Percentiles rank a stretch among this genome's conserved stretches.
These are phyloP conservation scores for Palloptera scutellata DNA, from an alignment of 2,888 invertebrate genomes.

Conservation along the genomic window DNA sequence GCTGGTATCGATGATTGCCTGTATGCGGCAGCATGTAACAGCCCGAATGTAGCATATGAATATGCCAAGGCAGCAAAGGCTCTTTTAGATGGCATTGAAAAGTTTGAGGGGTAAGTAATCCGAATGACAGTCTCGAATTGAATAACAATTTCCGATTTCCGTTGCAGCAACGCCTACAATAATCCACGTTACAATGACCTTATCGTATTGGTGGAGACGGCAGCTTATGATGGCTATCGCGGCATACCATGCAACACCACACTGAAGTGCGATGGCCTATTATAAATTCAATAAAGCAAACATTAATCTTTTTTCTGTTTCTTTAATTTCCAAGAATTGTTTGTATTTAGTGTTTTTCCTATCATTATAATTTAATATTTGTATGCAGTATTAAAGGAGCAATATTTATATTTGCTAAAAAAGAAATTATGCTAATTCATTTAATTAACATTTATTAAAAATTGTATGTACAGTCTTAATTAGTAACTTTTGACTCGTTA, in stretches of 20 bases:
- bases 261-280: slow-evolving; percentile 64
- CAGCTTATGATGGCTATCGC: slow-evolving; percentile 72
- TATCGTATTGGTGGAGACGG: slow-evolving; percentile 72
- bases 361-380: slow-evolving; percentile 13
- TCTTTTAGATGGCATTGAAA: slow-evolving; percentile 74
- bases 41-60: slow-evolving; percentile 73
- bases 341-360: slow-evolving; percentile 17
- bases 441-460: slow-evolving; percentile 14
- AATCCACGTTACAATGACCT: slow-evolving; percentile 72
- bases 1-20: slow-evolving; percentile 77
- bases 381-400: slow-evolving; percentile 22
- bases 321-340: slow-evolving; percentile 30
- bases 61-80: slow-evolving; percentile 83
- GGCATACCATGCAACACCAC: slow-evolving; percentile 69
- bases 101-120: slow-evolving; percentile 70
- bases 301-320: slow-evolving; percentile 38
- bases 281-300: slow-evolving; percentile 34
- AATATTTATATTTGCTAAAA: slow-evolving; percentile 8
- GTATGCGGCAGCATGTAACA: slow-evolving; percentile 78
- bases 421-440: slow-evolving; percentile 23
- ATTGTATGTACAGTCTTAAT: slow-evolving; percentile 33
- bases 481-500: slow-evolving; percentile 25
- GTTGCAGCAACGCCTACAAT: slow-evolving; percentile 49
- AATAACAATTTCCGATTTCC: slow-evolving; percentile 7
- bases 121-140: background rate